Percentiles rank a stretch among this genome's conserved stretches.
phyloP scores from a whole-genome alignment of 2,888 invertebrate genomes.

The Xestia rhomboidea region DNA sequence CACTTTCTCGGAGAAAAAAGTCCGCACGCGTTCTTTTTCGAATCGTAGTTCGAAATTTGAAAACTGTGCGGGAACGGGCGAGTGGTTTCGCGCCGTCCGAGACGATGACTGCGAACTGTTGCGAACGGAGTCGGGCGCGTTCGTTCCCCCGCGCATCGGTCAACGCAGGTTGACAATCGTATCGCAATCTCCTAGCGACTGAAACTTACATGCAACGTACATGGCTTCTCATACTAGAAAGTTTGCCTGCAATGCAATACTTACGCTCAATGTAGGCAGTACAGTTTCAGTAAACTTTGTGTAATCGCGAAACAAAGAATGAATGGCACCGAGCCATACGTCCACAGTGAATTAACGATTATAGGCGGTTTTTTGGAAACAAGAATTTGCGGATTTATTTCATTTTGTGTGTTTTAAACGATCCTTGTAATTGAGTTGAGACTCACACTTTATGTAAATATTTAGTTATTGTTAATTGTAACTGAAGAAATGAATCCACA shows the following conservation, averaged over 20 bases:
- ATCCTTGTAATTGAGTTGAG: slow-evolving; percentile 23
- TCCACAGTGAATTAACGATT: slow-evolving; percentile 47
- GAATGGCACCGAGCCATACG: slow-evolving; percentile 35
- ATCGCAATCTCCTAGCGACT: slow-evolving; percentile 50
- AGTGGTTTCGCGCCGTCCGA: slow-evolving; percentile 80
- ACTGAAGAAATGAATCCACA: slow-evolving; percentile 52
- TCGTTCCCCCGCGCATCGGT: slow-evolving; percentile 84
- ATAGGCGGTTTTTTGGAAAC: slow-evolving; percentile 61
- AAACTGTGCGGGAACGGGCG: slow-evolving; percentile 74
- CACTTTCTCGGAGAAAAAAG: slow-evolving; percentile 77
- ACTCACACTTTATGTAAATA: slow-evolving; percentile 18
- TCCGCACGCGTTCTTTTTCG: slow-evolving; percentile 69
- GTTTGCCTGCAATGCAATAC: neutral
- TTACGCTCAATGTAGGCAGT: slow-evolving; percentile 35
- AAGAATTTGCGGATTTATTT: slow-evolving; percentile 6
- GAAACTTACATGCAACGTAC: slow-evolving; percentile 52
- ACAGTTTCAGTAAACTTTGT: neutral
- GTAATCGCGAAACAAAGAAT: slow-evolving; percentile 15
- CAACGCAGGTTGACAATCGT: slow-evolving; percentile 73
- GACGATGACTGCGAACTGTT: slow-evolving; percentile 85
- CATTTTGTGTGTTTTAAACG: slow-evolving; percentile 26
- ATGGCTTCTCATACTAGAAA: slow-evolving; percentile 50
- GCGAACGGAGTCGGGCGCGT: slow-evolving; percentile 72
- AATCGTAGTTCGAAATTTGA: slow-evolving; percentile 69
- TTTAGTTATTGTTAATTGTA: slow-evolving; percentile 30